Evolutionary conservation across 2,113 vertebrate species (phyloP), one percentile per base, ranked within the genome.

Genomic region (Nerophis lumbriciformis): DNA sequence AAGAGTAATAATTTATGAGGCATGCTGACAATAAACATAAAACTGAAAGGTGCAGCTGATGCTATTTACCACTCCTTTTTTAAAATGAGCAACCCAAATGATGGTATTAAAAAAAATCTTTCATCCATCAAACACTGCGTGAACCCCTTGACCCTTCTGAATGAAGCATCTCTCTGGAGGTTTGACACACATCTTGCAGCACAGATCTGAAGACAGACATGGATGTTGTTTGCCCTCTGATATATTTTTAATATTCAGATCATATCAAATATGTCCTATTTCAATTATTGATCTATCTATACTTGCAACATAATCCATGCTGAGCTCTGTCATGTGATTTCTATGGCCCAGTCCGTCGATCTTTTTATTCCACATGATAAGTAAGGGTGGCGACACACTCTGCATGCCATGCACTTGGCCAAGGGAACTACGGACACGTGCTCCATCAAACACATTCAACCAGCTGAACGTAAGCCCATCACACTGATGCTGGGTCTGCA

Each of bases 201-300:
- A 65, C 68, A 85, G 73, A 87, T 87, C 85, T 85, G 75, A 89
- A 81, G 71, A 74, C 81, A 82, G 76, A 69, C 69, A 79, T 73
- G 78, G 71, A 81, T 80, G 81, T 81, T 87, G 85, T 82, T 86
- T 82, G 83, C 69, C 78, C 84, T 81, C 83, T 85, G 81, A 89
- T 87, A 89, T 87, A 88, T 85, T 88, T 87, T 87, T 85, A 83
- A 87, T 86, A 86, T 83, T 84, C 75, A 83, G 77, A 87, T 87
- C 69, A 84, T 83, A 84, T 85, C 76, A 88, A 88, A 86, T 80
- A 68, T 77, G 79, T 73, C 71, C 75, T 77, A 67, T 71, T 81
- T 88, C 77, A 88, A 89, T 88, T 81, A 87, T 87, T 87, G 83
- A 88, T 88, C 83, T 76, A 81, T 85, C 81, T 65, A 79, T 85